Base-by-base conservation (phyloP, 2,797 vertebrate species). In the Ispidina lecontei region DNA sequence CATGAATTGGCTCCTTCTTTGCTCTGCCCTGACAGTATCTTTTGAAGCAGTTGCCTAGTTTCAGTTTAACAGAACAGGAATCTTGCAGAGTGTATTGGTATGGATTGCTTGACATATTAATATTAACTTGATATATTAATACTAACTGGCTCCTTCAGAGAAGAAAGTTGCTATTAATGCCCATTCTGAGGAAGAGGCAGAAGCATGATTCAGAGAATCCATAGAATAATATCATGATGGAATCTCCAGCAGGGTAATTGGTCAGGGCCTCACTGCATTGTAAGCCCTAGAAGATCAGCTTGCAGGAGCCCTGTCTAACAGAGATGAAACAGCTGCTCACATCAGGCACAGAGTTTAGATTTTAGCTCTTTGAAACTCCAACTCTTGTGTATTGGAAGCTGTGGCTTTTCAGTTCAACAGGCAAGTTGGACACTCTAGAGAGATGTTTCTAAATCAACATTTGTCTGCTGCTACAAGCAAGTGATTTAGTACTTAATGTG, bases 171-270 rank as follows among this genome's bases (percentile, higher is more conserved):
- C 39, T 87, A 4, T 62, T 89, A 71, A 49, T 83, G 69, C 37
- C 7, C 4, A 0, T 83, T 80, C 58, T 65, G 70, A 72, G 76
- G 70, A 80, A 25, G 54, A 91, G 37, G 56, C 46, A 83, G n/a
- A 65, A 80, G 46, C 33, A 4, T 17, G 62, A 85, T 55, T 93
- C 39, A 25, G 51, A n/a, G 85, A 74, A 77, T 81, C 59, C 23
- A 1, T 25, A 55, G 68, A 74, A 55, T 64, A 85, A 62, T 78
- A 25, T 35, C 39, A 49, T 51, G 33, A 80, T 82, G 84, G 41
- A 59, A 41, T 71, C 87, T 87, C 26, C 43, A 65, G 46, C 58
- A 83, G 85, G 33, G 31, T 91, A 80, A 78, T 37, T 74, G 76
- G 21, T 72, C 43, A 28, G 56, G 62, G 39, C 76, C 83, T 74